Evolutionary conservation across 2,888 invertebrate species (phyloP).

Genomic region (Phengaris arion): DNA sequence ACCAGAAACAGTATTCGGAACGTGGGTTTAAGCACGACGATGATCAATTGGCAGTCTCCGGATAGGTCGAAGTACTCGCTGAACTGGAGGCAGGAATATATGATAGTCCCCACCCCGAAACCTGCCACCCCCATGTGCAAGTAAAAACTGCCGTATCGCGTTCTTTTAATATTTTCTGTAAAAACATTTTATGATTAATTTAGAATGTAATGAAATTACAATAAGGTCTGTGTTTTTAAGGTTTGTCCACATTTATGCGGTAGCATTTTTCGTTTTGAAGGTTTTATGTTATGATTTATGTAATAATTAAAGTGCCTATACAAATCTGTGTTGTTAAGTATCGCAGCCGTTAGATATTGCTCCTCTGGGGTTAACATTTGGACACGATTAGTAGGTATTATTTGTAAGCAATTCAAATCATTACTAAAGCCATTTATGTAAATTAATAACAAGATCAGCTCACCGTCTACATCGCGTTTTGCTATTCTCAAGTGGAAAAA

Average conservation of each 20-base stretch:
- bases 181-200: constrained; percentile 31
- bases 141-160: constrained; percentile 81
- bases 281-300: too few relatives aligned
- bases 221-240: not conserved
- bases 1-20: constrained; percentile 82
- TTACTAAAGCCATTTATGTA: too few relatives aligned
- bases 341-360: too few relatives aligned
- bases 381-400: too few relatives aligned
- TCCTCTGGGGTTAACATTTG: too few relatives aligned
- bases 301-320: too few relatives aligned
- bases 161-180: constrained; percentile 57
- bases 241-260: not conserved
- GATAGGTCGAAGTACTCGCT: constrained; percentile 84
- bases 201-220: not conserved
- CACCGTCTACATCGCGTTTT: constrained; percentile 61
- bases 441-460: constrained; percentile 35
- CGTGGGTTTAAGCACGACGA: constrained; percentile 82
- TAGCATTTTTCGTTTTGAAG: too few relatives aligned
- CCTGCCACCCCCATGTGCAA: constrained; percentile 82
- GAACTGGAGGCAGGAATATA: constrained; percentile 85
- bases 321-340: too few relatives aligned
- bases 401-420: too few relatives aligned
- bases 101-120: constrained; percentile 85
- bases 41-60: constrained; percentile 79
- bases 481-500: constrained; percentile 79